Evolutionary conservation across 2,113 vertebrate genomes (phyloP).

Genomic region (Pomatorhinus ruficollis): DNA sequence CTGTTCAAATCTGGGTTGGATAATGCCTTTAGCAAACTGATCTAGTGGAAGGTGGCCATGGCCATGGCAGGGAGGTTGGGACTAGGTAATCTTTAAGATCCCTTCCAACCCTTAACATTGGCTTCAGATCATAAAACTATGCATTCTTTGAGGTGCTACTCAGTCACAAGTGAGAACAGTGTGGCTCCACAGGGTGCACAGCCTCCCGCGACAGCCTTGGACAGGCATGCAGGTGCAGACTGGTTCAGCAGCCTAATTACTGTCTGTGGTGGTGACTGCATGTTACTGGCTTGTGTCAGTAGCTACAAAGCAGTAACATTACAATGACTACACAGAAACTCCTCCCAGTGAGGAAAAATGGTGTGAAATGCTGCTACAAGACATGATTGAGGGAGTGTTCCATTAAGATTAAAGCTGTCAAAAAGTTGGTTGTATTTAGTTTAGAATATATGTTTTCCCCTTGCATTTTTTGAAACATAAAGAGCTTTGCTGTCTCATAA

Average conservation of each 20-base stretch:
- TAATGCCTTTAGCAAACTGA: not conserved
- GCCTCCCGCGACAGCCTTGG: not conserved
- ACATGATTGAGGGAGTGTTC: not conserved
- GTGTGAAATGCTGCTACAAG: accelerated
- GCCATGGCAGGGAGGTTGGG: not conserved
- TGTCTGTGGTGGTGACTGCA: not conserved
- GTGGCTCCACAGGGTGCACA: accelerated
- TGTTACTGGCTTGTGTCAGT: not conserved
- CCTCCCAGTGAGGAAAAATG: not conserved
- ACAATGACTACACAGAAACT: accelerated
- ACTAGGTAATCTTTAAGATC: not conserved
- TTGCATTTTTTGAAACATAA: not conserved
- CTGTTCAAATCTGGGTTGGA: not conserved
- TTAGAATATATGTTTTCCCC: not conserved
- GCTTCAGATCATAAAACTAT: not conserved
- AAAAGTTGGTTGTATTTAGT: not conserved
- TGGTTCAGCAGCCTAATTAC: not conserved
- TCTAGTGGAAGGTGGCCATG: not conserved
- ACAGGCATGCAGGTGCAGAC: not conserved
- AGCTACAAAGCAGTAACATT: not conserved
- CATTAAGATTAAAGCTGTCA: not conserved
- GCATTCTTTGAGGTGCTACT: not conserved
- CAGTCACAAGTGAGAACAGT: not conserved
- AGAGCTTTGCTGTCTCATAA: not conserved
- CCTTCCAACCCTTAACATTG: not conserved